Conservation (phyloP, 1,140 invertebrate genomes). For the Trachymyrmex septentrionalis region DNA sequence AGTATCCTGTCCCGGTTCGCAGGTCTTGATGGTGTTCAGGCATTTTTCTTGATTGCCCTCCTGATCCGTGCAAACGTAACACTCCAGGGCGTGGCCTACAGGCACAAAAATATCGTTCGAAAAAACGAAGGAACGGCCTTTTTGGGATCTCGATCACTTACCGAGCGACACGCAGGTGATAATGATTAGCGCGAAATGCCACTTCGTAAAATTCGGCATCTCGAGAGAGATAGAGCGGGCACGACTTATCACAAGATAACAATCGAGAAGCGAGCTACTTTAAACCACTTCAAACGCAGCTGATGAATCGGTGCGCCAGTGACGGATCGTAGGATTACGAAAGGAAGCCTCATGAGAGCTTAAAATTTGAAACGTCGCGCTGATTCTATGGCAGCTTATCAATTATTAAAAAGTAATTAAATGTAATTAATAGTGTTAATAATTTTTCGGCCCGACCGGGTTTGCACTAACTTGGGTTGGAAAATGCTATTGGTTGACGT, state of each 20-base stretch:
- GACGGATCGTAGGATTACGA: background rate
- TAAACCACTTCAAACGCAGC: background rate
- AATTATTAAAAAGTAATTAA: background rate
- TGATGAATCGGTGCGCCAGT: background rate
- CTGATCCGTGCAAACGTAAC: slow-evolving; percentile 97
- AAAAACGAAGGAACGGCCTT: background rate
- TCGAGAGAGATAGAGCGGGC: background rate
- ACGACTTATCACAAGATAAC: background rate
- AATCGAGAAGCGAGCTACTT: slow-evolving; percentile 3
- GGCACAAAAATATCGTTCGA: slow-evolving; percentile 45
- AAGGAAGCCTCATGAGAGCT: background rate
- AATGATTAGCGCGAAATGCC: slow-evolving; percentile 28
- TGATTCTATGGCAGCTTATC: background rate
- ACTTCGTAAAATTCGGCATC: slow-evolving; percentile 33
- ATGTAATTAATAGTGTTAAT: background rate
- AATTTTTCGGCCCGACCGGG: too few species aligned
- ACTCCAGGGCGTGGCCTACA: slow-evolving; percentile 92
- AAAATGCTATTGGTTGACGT: too few species aligned
- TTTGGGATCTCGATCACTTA: slow-evolving; percentile 29
- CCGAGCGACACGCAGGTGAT: slow-evolving; percentile 37
- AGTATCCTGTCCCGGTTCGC: slow-evolving; percentile 94
- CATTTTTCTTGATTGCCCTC: slow-evolving; percentile 98
- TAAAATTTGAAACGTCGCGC: background rate
- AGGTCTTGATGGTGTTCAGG: slow-evolving; percentile 96
- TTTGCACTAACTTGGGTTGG: too few species aligned